These are phyloP conservation scores for Leucoraja ocellata DNA, from an alignment of 2,797 vertebrate genomes.

Conservation along the genomic window DNA sequence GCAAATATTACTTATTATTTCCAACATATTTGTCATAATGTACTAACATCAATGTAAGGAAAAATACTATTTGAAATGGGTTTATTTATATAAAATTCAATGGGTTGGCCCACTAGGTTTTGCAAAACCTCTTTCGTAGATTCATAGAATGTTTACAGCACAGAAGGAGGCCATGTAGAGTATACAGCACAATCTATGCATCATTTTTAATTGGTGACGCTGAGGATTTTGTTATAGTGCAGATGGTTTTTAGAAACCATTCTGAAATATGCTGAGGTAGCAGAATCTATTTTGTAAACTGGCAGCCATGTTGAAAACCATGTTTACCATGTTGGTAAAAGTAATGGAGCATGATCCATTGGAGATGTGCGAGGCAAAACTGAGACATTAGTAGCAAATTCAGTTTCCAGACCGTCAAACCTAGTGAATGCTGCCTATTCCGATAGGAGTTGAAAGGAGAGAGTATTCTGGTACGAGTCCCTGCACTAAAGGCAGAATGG, in stretches of 20 bases:
- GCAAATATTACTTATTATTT: background rate
- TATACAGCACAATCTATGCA: too few relatives aligned
- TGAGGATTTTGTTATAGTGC: background rate
- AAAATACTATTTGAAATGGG: background rate
- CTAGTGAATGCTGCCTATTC: background rate
- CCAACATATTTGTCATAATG: background rate
- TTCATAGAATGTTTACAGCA: too few relatives aligned
- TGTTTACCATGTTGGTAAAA: too few relatives aligned
- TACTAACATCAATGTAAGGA: background rate
- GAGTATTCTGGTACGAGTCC: background rate
- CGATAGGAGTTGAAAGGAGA: background rate
- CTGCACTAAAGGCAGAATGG: background rate
- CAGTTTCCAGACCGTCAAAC: background rate
- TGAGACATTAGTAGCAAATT: background rate
- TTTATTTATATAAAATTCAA: background rate
- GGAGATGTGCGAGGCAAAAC: background rate
- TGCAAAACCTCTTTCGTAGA: background rate
- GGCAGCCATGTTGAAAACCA: background rate
- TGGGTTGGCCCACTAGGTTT: background rate
- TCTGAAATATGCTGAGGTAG: background rate
- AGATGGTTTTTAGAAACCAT: background rate
- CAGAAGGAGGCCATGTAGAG: too few relatives aligned
- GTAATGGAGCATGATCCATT: background rate
- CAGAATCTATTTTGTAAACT: background rate
- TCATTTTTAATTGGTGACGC: background rate